Conservation (phyloP, 53 echinoderm and acorn worm genomes). For the Zoroaster sp. region DNA sequence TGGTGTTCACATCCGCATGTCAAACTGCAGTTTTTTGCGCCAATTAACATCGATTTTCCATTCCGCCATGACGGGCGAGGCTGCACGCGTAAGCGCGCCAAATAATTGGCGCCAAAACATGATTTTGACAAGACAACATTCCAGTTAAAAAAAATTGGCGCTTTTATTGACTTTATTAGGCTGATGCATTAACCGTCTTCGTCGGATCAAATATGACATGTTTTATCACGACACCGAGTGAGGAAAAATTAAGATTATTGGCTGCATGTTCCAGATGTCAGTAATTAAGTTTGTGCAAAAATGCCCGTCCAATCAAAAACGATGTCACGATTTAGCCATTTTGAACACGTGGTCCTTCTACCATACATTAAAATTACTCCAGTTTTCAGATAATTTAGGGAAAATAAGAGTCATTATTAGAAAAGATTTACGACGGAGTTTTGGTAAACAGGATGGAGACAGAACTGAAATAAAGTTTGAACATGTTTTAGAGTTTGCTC, state of each 20-base stretch:
- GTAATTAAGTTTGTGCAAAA: not conserved
- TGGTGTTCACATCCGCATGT: conserved; percentile 3
- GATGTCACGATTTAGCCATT: not conserved
- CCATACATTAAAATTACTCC: too few species aligned
- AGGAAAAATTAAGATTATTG: not conserved
- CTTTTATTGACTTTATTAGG: not conserved
- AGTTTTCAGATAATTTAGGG: too few species aligned
- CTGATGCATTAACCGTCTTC: not conserved
- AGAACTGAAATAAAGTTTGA: too few species aligned
- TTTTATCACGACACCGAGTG: not conserved
- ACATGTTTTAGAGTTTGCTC: too few species aligned
- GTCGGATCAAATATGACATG: not conserved
- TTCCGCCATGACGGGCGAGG: not conserved
- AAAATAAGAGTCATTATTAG: too few species aligned
- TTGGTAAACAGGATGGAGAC: too few species aligned
- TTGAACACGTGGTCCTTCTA: not conserved
- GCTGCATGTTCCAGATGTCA: conserved; percentile 5
- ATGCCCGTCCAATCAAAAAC: not conserved
- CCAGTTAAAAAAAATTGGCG: not conserved
- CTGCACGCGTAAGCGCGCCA: conserved; percentile 10
- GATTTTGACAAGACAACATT: not conserved
- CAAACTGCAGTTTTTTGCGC: conserved; percentile 23
- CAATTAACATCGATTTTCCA: conserved; percentile 19
- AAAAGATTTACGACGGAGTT: too few species aligned
- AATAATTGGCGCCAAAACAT: conserved; percentile 32